Evolutionary conservation across 2,113 vertebrate species (phyloP).

Genomic region (Junco hyemalis): DNA sequence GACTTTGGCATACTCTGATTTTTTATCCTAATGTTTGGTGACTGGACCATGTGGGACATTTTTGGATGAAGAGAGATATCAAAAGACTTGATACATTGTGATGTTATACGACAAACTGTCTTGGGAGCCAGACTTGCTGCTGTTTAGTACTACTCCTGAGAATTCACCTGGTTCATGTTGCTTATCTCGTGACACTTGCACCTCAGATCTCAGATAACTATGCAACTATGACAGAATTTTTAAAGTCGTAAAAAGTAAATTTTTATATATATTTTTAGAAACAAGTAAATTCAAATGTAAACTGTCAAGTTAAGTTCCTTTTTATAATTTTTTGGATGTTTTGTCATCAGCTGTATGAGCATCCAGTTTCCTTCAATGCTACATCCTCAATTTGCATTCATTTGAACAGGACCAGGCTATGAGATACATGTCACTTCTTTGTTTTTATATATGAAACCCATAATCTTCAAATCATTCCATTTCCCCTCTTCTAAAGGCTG

Average conservation of each 20-base stretch:
- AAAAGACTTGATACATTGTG: neutral
- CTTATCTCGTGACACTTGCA: neutral
- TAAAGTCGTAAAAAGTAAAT: neutral
- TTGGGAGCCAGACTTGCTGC: neutral
- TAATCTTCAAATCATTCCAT: neutral
- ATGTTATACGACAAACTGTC: rapidly evolving
- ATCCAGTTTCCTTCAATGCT: neutral
- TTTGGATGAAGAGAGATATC: neutral
- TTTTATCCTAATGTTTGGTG: neutral
- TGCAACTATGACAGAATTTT: neutral
- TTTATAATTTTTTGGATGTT: neutral
- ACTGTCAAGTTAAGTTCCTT: neutral
- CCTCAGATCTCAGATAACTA: neutral
- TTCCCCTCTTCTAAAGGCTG: neutral
- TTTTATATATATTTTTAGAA: neutral
- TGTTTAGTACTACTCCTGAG: neutral
- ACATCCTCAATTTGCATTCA: neutral
- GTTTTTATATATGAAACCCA: neutral
- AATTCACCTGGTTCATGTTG: neutral
- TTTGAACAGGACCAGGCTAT: neutral
- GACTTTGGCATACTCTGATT: neutral
- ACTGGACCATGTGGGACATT: neutral
- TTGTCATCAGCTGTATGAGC: neutral
- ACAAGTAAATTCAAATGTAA: neutral
- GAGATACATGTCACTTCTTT: neutral